Base-by-base conservation (phyloP, 2,797 vertebrate genomes). In the Cyprinella venusta region DNA sequence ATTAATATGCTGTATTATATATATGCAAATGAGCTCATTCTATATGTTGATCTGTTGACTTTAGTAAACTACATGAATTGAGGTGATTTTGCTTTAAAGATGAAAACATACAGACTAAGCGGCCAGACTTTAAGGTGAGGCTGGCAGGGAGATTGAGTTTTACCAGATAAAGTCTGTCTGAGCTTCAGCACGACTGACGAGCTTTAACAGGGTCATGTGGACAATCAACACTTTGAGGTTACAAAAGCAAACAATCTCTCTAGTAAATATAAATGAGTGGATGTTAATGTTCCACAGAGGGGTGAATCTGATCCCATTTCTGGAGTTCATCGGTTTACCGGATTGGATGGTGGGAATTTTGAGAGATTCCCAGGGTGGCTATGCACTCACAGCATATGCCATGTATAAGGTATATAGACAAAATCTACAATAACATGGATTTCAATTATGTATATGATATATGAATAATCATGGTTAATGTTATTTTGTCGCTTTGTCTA, bases 341-440 rank as follows among this genome's bases (percentile, higher is more conserved):
- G 96, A 98, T 88, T 96, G 94, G 5, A 3, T 99, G 42, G 93
- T 99, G 79, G 91, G 87, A 86, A 93, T 98, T 90, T 92, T 99
- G 93, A 97, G 95, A 90, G 94, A 97, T 89, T 99, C 98, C 36
- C 96, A 98, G 21, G 96, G 97, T 86, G 98, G 97, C 80, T 97
- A 97, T 80, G 97, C 96, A 18, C 92, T 99, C 80, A 99, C 97
- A 65, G 97, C 98, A 0, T 99, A 99, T 80, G 98, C 97, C 80
- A 93, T 99, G 95, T 99, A 97, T 90, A 99, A 99, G 96, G 98
- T 99, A 95, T 45, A 18, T 15, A 69, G 56, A 24, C 7, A 40
- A 48, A 79, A 50, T 71, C 24, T n/a, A 15, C 52, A 9, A 6
- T 72, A 5, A n/a, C 54, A 9, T 36, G 36, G 12, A 33, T 36